Conservation (phyloP, 2,113 vertebrate genomes). For the Lamprologus ornatipinnis region DNA sequence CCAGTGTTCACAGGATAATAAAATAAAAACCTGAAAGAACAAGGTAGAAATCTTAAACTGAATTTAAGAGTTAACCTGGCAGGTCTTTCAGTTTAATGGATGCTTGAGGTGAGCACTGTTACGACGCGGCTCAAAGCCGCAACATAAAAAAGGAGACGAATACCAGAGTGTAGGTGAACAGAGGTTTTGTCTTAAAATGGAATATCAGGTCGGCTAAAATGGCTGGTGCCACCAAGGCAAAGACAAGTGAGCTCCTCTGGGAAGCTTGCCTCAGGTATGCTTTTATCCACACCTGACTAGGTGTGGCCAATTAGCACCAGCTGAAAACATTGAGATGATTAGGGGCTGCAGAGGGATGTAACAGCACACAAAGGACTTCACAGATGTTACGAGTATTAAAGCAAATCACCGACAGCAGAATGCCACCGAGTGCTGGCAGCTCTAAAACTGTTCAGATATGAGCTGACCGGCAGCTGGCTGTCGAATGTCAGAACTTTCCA, state of each 20-base stretch:
- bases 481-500: not conserved
- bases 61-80: not conserved
- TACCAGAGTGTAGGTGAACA: no score
- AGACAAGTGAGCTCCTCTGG: no score
- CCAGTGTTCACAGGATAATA: not conserved
- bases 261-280: no score
- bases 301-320: no score
- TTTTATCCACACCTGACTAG: no score
- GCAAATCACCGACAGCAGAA: not conserved
- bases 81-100: not conserved
- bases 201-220: no score
- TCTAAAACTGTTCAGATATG: not conserved
- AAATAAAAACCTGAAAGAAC: not conserved
- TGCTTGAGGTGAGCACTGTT: not conserved
- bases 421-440: not conserved
- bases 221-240: no score
- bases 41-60: conserved; percentile 7
- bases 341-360: no score
- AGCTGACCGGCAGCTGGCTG: not conserved
- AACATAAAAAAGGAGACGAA: no score
- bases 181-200: no score
- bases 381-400: conserved; percentile 2
- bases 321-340: no score
- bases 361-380: not conserved
- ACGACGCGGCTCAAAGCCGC: no score